A percentile compares a stretch with the other conserved stretches of the same genome.
phyloP scores from a whole-genome alignment of 2,113 vertebrate genomes.

The Phyllostomus hastatus region DNA sequence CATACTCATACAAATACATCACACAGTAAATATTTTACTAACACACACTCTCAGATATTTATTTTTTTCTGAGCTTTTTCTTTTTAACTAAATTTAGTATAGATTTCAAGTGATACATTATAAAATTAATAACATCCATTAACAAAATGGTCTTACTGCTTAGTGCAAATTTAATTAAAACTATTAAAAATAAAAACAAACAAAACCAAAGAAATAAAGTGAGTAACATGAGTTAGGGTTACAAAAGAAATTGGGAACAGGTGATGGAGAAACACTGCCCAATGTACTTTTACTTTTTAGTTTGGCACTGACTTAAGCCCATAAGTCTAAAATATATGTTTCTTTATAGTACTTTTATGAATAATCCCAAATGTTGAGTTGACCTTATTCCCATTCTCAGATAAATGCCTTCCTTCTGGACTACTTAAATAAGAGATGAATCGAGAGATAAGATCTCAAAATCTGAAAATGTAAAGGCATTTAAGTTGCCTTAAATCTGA shows the following conservation, averaged over 20 bases:
- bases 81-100: neutral
- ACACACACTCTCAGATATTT: neutral
- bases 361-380: neutral
- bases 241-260: neutral
- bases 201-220: neutral
- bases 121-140: neutral
- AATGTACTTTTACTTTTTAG: neutral
- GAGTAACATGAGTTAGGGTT: neutral
- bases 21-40: neutral
- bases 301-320: neutral
- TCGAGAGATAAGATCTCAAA: neutral
- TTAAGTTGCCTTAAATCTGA: neutral
- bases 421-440: neutral
- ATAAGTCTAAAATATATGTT: neutral
- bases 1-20: neutral
- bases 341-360: neutral
- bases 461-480: neutral
- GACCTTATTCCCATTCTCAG: neutral
- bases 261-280: neutral
- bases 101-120: neutral
- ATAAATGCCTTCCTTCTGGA: neutral
- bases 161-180: neutral
- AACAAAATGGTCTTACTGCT: neutral
- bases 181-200: neutral
- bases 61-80: neutral